Evolutionary conservation across 1,140 invertebrate genomes (phyloP), one percentile per base, ranked within the genome.

Genomic region (Sycophila sp.): DNA sequence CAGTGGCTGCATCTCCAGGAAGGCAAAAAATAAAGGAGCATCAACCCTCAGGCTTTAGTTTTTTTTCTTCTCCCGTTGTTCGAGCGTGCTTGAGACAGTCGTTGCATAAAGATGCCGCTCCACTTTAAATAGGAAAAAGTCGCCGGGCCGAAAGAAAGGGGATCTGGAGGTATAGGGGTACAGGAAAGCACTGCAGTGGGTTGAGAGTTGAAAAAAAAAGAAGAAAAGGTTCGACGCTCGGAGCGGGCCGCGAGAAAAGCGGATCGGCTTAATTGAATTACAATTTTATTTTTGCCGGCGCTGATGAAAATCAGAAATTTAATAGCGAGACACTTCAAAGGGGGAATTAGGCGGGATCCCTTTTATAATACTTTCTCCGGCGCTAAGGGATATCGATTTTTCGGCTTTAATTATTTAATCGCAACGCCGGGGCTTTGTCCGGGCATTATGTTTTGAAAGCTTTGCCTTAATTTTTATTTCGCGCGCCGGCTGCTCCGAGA

Each of bases 41-140:
- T n/a, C n/a, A n/a, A n/a, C n/a, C n/a, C n/a, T n/a, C n/a, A n/a
- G n/a, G n/a, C n/a, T n/a, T n/a, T 49, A 10, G n/a, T 28, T 22
- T 15, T 53, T 28, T 19, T 40, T 22, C 49, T 15, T 51, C 10
- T 19, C 17, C n/a, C 28, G 53, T 56, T 56, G 10, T 28, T 56
- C 32, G 11, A 56, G 53, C 34, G 30, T 56, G n/a, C 53, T 56
- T 56, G 32, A 56, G 30, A 19, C 6, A 56, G 22, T 7, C 30
- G 28, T 34, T 32, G 53, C 53, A 56, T 36, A 56, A 56, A 56
- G 53, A 56, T 56, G 53, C 28, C 34, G 53, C 22, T 34, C n/a
- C 22, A 11, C 15, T 56, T 34, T 56, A 34, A 53, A 40, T 26
- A 26, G 49, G 11, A 53, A 53, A 22, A 53, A 53, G 28, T 7